Evolutionary conservation across 2,888 invertebrate genomes (phyloP), one percentile per base, ranked within the genome.

Genomic region (Oasisia sp.): DNA sequence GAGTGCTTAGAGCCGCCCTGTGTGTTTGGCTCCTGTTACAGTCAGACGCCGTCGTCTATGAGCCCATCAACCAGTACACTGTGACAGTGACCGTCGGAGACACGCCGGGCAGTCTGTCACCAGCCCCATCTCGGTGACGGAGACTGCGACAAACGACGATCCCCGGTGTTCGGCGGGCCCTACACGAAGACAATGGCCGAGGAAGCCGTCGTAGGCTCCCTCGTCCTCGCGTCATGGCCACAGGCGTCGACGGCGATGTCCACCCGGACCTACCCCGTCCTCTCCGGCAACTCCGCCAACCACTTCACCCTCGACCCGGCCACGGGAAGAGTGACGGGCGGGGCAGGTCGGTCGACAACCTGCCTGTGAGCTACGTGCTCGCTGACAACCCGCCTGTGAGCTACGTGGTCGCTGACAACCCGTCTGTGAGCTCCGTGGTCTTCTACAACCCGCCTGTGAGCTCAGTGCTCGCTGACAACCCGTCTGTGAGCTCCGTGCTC

Each of bases 211-310:
- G 11, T 89, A 7, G 91, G 90, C 8, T 89, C 91, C 11, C 38
- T 89, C 11, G 91, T 92, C 32, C 91, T 93, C 14, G 93, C 32
- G 93, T 94, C 11, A 92, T 92, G 1, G 95, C 95, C 0, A 93
- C 91, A 1, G 95, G 95, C 91, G 94, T 94, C 32, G 95, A 95
- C 92, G 93, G 93, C 1, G 58, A 91, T 8, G 91, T 93, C 11
- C 92, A 93, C 45, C 90, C 92, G 4, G 94, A 91, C 92, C 27
- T 94, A 95, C 93, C 93, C 94, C 8, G 94, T 95, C 27, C 50
- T 93, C 0, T 92, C 91, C 32, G 94, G 94, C 3, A 94, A 94
- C 89, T 32, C 92, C 32, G 93, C 91, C 45, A 94, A 92, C 14
- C 93, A 94, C 45, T 95, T 95, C 91, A 89, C 89, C 89, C 93